Evolutionary conservation across 2,888 invertebrate species (phyloP).

Genomic region (Drosophila kambysellisi): DNA sequence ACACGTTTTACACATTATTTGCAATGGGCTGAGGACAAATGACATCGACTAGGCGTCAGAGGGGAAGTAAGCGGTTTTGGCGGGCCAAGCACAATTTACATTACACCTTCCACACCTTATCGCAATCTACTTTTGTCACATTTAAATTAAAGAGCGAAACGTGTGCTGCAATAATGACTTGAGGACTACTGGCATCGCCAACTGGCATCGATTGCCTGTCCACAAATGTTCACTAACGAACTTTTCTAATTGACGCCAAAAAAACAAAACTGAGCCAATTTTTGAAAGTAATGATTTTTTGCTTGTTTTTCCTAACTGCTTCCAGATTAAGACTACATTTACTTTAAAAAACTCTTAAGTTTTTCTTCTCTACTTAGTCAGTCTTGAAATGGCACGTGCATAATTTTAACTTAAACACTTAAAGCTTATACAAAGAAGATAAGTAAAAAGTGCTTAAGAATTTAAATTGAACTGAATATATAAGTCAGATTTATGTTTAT

Average conservation of each 20-base stretch:
- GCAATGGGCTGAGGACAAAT: conserved; percentile 50
- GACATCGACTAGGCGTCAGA: conserved; percentile 23
- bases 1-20: conserved; percentile 71
- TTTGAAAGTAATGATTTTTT: neutral
- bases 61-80: neutral
- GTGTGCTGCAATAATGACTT: conserved; percentile 15
- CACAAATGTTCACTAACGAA: neutral
- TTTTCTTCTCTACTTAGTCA: neutral
- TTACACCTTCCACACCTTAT: conserved; percentile 58
- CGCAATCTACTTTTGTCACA: conserved; percentile 70
- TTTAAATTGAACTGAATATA: neutral
- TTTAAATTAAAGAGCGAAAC: conserved; percentile 34
- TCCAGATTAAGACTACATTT: neutral
- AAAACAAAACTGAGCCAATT: neutral
- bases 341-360: neutral
- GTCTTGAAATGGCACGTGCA: neutral
- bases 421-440: neutral
- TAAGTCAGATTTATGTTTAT: neutral
- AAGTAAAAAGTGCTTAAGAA: too few species aligned
- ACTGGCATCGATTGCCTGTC: neutral
- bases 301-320: neutral
- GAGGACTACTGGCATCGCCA: conserved; percentile 3
- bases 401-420: neutral
- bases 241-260: neutral
- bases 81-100: conserved; percentile 21